A percentile compares a stretch with the other conserved stretches of the same genome.
Conservation (phyloP, 2,888 invertebrate species). For the Drosophila colorata region DNA sequence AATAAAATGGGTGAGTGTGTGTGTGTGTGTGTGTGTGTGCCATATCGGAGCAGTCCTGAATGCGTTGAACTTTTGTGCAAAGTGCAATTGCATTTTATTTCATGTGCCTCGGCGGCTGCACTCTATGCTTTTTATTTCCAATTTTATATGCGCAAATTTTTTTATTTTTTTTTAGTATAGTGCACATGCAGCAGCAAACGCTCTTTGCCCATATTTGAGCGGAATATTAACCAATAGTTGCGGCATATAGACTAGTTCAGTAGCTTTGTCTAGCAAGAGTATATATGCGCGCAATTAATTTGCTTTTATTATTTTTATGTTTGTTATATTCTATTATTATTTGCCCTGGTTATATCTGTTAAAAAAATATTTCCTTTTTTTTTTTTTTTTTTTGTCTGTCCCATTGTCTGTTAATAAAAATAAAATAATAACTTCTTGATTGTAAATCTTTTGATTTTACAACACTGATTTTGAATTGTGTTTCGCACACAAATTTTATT, state of each 20-base stretch:
- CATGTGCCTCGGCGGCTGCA: conserved; percentile 37
- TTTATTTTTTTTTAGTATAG: conserved; percentile 22
- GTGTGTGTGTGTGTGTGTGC: background rate
- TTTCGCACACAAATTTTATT: too few species aligned
- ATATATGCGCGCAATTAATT: background rate
- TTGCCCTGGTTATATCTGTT: too few species aligned
- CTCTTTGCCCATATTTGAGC: conserved; percentile 50
- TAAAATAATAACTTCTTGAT: too few species aligned
- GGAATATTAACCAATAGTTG: conserved; percentile 3
- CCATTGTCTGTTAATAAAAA: too few species aligned
- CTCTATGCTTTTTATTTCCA: conserved; percentile 53
- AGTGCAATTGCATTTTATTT: conserved; percentile 81
- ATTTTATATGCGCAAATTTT: conserved; percentile 58
- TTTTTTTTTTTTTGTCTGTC: too few species aligned
- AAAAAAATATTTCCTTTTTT: too few species aligned
- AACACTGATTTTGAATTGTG: too few species aligned
- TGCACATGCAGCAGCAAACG: conserved; percentile 8
- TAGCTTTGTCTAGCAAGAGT: background rate
- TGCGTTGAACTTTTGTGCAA: conserved; percentile 83
- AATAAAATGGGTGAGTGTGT: background rate
- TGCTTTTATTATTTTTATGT: too few species aligned
- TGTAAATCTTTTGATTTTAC: too few species aligned
- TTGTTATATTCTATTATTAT: too few species aligned
- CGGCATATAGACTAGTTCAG: conserved; percentile 13
- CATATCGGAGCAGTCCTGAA: conserved; percentile 56